These are phyloP conservation scores for Acrobasis suavella DNA, from an alignment of 2,888 invertebrate species.

Conservation along the genomic window DNA sequence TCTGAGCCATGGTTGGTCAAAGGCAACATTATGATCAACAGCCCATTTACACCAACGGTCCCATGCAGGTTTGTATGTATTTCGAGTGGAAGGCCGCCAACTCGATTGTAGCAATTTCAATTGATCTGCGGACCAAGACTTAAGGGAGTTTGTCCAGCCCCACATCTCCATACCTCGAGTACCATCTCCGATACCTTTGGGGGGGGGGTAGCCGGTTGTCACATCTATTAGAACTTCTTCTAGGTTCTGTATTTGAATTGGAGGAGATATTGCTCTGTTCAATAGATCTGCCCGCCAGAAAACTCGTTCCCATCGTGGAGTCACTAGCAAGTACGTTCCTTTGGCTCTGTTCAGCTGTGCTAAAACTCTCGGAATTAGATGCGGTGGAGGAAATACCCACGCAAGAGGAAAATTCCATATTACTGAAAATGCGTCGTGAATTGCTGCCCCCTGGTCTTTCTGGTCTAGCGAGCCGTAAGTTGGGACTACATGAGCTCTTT, in stretches of 20 bases:
- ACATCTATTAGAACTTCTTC: too few species aligned
- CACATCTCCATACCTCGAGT: slow-evolving; percentile 38
- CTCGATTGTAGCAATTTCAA: slow-evolving; percentile 23
- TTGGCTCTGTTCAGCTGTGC: slow-evolving; percentile 33
- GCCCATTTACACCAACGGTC: slow-evolving; percentile 28
- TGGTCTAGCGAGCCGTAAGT: slow-evolving; percentile 30
- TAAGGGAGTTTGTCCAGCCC: slow-evolving; percentile 34
- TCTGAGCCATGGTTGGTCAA: background rate
- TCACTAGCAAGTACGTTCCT: slow-evolving; percentile 35
- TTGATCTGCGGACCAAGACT: slow-evolving; percentile 30
- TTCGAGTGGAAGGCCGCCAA: slow-evolving; percentile 31
- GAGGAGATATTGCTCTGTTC: slow-evolving; percentile 34
- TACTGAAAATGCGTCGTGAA: slow-evolving; percentile 34
- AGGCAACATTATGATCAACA: slow-evolving; percentile 8
- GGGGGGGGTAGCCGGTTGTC: slow-evolving; percentile 29
- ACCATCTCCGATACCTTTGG: slow-evolving; percentile 26
- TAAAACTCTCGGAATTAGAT: slow-evolving; percentile 30
- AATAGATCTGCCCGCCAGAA: slow-evolving; percentile 45
- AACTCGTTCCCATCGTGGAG: slow-evolving; percentile 39
- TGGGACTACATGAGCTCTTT: slow-evolving; percentile 32
- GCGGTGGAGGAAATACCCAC: slow-evolving; percentile 38
- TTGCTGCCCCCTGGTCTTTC: slow-evolving; percentile 28
- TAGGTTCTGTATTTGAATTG: slow-evolving; percentile 27
- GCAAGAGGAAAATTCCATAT: slow-evolving; percentile 33
- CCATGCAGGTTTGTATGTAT: slow-evolving; percentile 29